Percentiles rank a stretch among this genome's conserved stretches.
Evolutionary conservation across 1,140 invertebrate species (phyloP).

Genomic region (Teleopsis dalmanni): DNA sequence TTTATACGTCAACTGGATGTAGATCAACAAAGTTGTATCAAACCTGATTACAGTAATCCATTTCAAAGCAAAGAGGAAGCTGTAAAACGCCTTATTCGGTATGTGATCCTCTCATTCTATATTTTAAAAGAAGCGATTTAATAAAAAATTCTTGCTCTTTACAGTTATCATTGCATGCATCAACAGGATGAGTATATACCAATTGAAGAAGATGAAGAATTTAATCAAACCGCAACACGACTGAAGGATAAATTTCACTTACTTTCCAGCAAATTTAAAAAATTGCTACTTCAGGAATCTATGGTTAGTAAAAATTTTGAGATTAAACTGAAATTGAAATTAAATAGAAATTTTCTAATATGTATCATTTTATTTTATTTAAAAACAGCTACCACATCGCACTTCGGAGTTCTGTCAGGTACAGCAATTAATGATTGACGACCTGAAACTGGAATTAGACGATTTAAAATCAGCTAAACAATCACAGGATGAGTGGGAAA

Average conservation of each 20-base stretch:
- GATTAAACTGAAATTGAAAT: background rate
- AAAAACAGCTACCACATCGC: constrained; percentile 29
- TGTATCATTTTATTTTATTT: background rate
- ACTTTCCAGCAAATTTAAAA: constrained; percentile 72
- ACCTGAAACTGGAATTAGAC: constrained; percentile 31
- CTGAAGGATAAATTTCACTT: constrained; percentile 65
- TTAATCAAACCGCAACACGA: constrained; percentile 64
- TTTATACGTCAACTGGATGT: constrained; percentile 68
- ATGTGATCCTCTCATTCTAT: background rate
- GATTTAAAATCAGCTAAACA: constrained; percentile 17
- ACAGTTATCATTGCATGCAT: constrained; percentile 71
- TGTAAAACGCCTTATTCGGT: constrained; percentile 60
- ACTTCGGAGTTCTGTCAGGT: constrained; percentile 35
- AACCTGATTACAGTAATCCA: constrained; percentile 69
- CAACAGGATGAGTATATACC: constrained; percentile 60
- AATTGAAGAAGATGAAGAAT: constrained; percentile 64
- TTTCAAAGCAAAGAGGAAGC: constrained; percentile 69
- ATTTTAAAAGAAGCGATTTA: background rate
- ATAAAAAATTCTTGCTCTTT: constrained; percentile 3
- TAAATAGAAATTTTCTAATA: background rate
- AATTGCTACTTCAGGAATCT: constrained; percentile 73
- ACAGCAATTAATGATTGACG: constrained; percentile 36
- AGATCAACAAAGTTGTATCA: constrained; percentile 69
- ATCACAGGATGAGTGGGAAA: constrained; percentile 4
- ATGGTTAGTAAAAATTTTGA: constrained; percentile 55